Conservation (phyloP, 2,113 vertebrate species). For the Heteronetta atricapilla region DNA sequence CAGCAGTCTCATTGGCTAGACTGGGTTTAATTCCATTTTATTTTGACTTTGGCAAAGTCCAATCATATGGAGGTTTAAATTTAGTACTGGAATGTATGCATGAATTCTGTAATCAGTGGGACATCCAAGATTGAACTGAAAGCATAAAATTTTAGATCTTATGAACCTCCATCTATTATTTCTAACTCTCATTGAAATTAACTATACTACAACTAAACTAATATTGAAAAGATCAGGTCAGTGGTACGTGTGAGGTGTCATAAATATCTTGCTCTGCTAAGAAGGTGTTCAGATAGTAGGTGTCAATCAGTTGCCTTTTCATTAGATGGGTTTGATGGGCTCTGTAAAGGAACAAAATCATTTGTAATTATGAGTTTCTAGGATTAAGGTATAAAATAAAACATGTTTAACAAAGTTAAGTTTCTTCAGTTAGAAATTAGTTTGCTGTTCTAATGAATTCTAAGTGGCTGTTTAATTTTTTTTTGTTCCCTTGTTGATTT, state of each 20-base stretch:
- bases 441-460: background rate
- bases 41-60: background rate
- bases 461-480: background rate
- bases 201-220: background rate
- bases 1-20: background rate
- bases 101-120: background rate
- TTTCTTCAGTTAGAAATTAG: background rate
- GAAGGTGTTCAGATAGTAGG: background rate
- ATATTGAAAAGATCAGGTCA: background rate
- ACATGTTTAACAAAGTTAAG: background rate
- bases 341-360: background rate
- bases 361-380: background rate
- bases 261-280: background rate
- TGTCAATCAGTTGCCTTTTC: background rate
- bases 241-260: background rate
- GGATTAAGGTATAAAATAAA: background rate
- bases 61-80: background rate
- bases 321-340: background rate
- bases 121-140: background rate
- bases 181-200: background rate
- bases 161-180: background rate
- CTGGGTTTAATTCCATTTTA: background rate
- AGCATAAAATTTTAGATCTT: background rate
- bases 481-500: background rate
- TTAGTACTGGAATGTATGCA: background rate